Evolutionary conservation across 2,888 invertebrate species (phyloP), one percentile per base, ranked within the genome.

Genomic region (Calameuta filiformis): DNA sequence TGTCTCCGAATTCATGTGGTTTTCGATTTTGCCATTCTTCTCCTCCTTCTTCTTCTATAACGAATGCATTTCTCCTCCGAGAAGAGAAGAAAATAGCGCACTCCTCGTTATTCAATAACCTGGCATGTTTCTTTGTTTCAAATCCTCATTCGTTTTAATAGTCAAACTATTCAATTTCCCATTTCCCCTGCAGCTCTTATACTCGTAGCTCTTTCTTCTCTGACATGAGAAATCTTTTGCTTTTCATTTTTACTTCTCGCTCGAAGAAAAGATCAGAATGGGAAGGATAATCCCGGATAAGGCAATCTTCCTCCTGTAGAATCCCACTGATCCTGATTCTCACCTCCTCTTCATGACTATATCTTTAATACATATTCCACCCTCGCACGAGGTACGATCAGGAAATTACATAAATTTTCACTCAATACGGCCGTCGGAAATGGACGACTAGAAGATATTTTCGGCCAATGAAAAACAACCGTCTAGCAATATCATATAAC

Each of bases 201-300:
- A 40, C 40, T 23, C 23, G 6, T 2, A 23, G 23, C 56, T 23
- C 56, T 56, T 23, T 56, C 23, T 56, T 23, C 56, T 56, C 23
- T 40, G 40, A 15, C 15, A 6, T 33, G 30, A 33, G 31, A 31
- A 33, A 31, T 77, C 74, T 74, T 68, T 74, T 33, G 69, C 74
- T 74, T 77, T 75, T 74, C 56, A 77, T 74, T 69, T 75, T 75
- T 71, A 74, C 69, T 75, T 40, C n/a, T 23, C 40, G 12, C 31
- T 33, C 71, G 37, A 12, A 11, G 30, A 71, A 71, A 33, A 71
- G 35, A 75, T 77, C 77, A 71, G 71, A 75, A 75, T 40, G 69
- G 40, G 34, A 40, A 69, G 77, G 75, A 77, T 77, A 77, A 77
- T 77, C 77, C 71, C 1, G 69, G 77, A 75, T 75, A 68, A 75